These are phyloP conservation scores for Pandion haliaetus DNA, from an alignment of 2,113 vertebrate genomes.

Conservation along the genomic window DNA sequence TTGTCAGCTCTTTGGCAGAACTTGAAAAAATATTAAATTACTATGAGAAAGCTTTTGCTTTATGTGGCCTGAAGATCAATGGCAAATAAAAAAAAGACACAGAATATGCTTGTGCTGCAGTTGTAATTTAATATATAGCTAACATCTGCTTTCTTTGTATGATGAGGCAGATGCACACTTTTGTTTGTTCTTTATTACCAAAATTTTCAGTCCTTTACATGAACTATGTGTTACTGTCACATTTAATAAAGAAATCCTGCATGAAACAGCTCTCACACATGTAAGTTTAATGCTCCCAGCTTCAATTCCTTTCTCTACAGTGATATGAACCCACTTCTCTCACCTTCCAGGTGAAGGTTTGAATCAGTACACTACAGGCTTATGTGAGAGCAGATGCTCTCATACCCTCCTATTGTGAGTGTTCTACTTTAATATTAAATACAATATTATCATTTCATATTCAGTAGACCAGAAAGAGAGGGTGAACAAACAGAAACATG, in stretches of 20 bases:
- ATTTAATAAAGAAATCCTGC: neutral
- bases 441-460: neutral
- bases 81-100: neutral
- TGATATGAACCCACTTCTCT: neutral
- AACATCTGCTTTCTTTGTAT: neutral
- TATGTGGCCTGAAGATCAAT: neutral
- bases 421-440: neutral
- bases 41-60: neutral
- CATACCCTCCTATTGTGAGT: neutral
- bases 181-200: neutral
- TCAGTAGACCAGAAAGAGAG: neutral
- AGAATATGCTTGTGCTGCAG: neutral
- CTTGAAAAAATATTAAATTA: constrained; percentile 3
- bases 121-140: neutral
- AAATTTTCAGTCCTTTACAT: neutral
- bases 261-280: neutral
- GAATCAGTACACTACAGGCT: neutral
- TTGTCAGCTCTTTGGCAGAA: neutral
- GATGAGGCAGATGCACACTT: neutral
- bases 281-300: neutral
- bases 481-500: neutral
- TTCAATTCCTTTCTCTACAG: neutral
- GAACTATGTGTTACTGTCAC: neutral
- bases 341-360: constrained; percentile 2
- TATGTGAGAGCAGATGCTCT: neutral